phyloP scores from a whole-genome alignment of 2,113 vertebrate genomes.

The Neolamprologus longior region DNA sequence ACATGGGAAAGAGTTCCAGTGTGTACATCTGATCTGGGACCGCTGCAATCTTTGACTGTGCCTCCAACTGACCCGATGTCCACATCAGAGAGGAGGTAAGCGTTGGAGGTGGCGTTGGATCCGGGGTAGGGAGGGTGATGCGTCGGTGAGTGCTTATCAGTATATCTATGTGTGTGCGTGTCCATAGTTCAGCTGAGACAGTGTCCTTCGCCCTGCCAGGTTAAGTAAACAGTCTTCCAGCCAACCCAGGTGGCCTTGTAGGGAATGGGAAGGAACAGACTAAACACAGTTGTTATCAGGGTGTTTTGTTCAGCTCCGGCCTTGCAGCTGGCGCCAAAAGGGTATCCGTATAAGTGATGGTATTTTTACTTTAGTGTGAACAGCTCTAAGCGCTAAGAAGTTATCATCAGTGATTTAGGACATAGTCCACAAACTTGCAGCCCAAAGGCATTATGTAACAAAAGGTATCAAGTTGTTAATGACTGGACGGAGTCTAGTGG shows the following conservation, averaged over 20 bases:
- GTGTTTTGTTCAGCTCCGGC: background rate
- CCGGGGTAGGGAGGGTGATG: too few species aligned
- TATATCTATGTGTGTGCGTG: too few species aligned
- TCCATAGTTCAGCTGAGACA: background rate
- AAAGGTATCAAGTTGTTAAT: background rate
- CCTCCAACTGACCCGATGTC: too few species aligned
- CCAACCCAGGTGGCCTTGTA: background rate
- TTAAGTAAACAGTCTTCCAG: background rate
- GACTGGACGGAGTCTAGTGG: background rate
- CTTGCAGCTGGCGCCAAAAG: background rate
- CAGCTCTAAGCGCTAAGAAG: background rate
- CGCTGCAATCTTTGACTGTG: too few species aligned
- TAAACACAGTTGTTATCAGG: background rate
- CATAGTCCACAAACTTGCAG: background rate
- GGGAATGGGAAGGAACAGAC: rapidly evolving
- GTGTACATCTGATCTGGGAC: too few species aligned
- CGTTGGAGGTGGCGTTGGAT: too few species aligned
- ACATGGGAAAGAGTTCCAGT: too few species aligned
- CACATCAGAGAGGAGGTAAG: too few species aligned
- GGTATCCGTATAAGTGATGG: background rate
- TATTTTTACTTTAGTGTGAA: background rate
- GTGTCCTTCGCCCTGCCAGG: background rate
- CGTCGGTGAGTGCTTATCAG: too few species aligned
- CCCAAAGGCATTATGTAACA: background rate
- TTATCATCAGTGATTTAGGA: background rate